phyloP scores from a whole-genome alignment of 2,888 invertebrate genomes.

The Oxycera nigricornis region DNA sequence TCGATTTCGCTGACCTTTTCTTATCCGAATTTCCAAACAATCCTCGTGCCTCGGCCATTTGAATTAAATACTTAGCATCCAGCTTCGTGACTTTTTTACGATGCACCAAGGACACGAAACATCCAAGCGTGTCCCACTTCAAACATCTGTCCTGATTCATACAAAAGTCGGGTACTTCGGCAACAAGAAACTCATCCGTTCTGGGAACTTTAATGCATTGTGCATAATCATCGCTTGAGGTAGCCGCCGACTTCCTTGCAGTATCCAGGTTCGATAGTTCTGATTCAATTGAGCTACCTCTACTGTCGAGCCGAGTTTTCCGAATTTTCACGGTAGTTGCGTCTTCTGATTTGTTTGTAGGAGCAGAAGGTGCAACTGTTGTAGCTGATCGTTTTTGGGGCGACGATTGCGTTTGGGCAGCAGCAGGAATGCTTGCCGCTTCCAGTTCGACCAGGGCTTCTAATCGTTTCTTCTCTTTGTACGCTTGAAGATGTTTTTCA shows the following conservation, averaged over 20 bases:
- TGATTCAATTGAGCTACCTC: constrained; percentile 34
- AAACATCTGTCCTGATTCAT: constrained; percentile 64
- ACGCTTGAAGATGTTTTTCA: constrained; percentile 69
- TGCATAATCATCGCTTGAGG: constrained; percentile 38
- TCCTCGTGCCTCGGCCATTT: constrained; percentile 81
- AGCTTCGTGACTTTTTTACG: constrained; percentile 73
- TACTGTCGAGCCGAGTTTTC: constrained; percentile 4
- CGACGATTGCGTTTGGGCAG: constrained; percentile 51
- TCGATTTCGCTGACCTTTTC: constrained; percentile 59
- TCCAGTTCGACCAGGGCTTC: constrained; percentile 58
- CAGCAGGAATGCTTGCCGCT: constrained; percentile 56
- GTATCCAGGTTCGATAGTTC: constrained; percentile 35
- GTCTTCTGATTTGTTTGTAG: constrained; percentile 16
- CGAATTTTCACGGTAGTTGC: constrained; percentile 38
- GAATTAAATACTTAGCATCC: constrained; percentile 83
- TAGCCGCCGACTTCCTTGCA: constrained; percentile 1
- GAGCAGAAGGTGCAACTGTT: constrained; percentile 37
- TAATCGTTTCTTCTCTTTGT: constrained; percentile 55
- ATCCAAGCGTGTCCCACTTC: constrained; percentile 64
- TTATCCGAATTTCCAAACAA: constrained; percentile 70
- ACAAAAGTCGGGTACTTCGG: constrained; percentile 68
- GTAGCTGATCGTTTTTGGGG: constrained; percentile 52
- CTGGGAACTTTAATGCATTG: constrained; percentile 46
- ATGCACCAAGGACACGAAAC: constrained; percentile 68
- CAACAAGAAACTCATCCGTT: constrained; percentile 69